phyloP scores from a whole-genome alignment of 2,113 vertebrate genomes.

The Pterocles burchelli region DNA sequence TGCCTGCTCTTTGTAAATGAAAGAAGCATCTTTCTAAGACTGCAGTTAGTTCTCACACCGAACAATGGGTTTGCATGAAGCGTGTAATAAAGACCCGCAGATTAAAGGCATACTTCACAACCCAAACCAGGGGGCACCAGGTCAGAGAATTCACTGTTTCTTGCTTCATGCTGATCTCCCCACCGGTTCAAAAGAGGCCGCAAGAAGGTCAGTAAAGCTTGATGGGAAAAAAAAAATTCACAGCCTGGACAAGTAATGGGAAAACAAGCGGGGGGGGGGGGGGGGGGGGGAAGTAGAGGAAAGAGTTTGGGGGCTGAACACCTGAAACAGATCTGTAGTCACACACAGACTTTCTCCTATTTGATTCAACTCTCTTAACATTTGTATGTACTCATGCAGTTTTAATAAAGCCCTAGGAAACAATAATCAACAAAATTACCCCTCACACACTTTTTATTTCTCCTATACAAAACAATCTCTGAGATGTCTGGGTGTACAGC shows the following conservation, averaged over 20 bases:
- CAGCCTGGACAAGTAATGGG: background rate
- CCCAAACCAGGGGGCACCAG: rapidly evolving
- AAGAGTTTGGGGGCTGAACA: background rate
- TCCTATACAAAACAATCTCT: background rate
- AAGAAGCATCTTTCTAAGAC: background rate
- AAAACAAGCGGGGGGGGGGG: background rate
- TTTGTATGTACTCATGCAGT: background rate
- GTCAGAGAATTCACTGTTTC: background rate
- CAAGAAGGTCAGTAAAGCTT: background rate
- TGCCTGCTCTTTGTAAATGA: background rate
- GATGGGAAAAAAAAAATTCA: background rate
- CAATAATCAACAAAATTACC: background rate
- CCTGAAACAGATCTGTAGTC: background rate
- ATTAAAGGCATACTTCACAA: background rate
- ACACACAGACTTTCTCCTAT: background rate
- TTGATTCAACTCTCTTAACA: background rate
- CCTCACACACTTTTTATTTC: background rate
- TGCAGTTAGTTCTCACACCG: background rate
- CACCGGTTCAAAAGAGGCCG: background rate
- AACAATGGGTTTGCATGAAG: background rate
- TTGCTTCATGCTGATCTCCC: background rate
- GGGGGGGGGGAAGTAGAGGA: background rate
- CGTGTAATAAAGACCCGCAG: background rate
- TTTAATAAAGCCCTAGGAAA: background rate
- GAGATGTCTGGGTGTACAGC: background rate